phyloP scores from a whole-genome alignment of 1,140 invertebrate species.

The Cyclina sinensis region DNA sequence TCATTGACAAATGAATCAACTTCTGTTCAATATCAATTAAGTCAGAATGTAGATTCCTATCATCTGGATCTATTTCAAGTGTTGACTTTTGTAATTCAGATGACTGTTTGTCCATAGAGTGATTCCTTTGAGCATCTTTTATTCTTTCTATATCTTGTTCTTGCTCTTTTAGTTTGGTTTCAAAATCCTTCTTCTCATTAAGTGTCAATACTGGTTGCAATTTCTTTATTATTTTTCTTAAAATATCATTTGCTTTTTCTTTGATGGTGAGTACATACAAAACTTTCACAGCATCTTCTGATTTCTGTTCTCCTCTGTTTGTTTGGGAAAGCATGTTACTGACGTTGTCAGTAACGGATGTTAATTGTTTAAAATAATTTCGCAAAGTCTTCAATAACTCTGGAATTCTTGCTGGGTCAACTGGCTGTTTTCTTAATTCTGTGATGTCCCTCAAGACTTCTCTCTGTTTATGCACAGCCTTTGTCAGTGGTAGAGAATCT shows the following conservation, averaged over 20 bases:
- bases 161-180: neutral
- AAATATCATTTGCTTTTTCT: neutral
- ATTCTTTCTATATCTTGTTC: neutral
- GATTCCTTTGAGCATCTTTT: neutral
- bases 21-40: conserved; percentile 33
- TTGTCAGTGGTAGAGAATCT: neutral
- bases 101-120: conserved; percentile 9
- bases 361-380: neutral
- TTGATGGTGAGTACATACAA: conserved; percentile 22
- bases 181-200: neutral
- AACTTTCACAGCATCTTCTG: conserved; percentile 27
- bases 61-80: neutral
- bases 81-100: conserved; percentile 26
- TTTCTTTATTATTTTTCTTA: conserved; percentile 24
- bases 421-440: neutral
- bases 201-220: neutral
- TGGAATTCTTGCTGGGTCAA: neutral
- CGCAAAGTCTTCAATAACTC: neutral
- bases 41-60: conserved; percentile 15
- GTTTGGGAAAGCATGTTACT: neutral
- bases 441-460: neutral
- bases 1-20: neutral
- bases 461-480: conserved; percentile 27
- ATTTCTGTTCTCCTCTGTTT: neutral
- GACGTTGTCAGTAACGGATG: neutral